Base-by-base conservation (phyloP, 2,113 vertebrate genomes). In the Coturnix japonica region DNA sequence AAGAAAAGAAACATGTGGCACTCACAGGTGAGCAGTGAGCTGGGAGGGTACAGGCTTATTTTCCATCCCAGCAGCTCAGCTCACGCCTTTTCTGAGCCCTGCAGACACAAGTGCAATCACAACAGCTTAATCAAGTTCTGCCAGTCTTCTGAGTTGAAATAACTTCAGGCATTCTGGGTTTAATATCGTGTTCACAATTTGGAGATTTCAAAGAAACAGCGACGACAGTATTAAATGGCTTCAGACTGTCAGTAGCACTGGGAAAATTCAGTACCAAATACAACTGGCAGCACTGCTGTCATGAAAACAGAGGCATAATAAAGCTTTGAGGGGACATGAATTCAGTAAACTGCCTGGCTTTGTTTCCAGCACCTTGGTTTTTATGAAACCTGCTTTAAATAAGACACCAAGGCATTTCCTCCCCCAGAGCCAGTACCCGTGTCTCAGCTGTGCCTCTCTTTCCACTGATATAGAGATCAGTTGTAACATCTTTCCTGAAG, bases 51-150 rank as follows among this genome's bases (percentile, higher is more conserved):
- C 5, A n/a, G 66, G 61, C 66, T 66, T 81, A 51, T 51, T 64
- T 87, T 80, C 64, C 79, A 35, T 82, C 75, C 85, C 85, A 87
- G 82, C 91, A 51, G 69, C 65, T 94, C 83, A 86, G 66, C 33
- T 91, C 11, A 0, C 37, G 16, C 59, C 44, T 76, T 59, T 86
- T 39, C 70, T 10, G 21, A 79, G 63, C 80, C 73, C 49, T 53
- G 17, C 65, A 86, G 89, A 65, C n/a, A 73, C 0, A 2, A 76
- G 11, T 59, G 31, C 63, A 78, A 79, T 41, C 66, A 70, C 33
- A 63, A 90, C 93, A 84, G 74, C 41, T 93, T 89, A 89, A 90
- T 93, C 86, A 79, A 66, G 70, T 70, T 77, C 6, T 9, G 31
- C 11, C 1, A 1, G n/a, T 60, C 61, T 65, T 63, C 30, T 15